These are phyloP conservation scores for Calameuta filiformis DNA, from an alignment of 2,888 invertebrate genomes.

Conservation along the genomic window DNA sequence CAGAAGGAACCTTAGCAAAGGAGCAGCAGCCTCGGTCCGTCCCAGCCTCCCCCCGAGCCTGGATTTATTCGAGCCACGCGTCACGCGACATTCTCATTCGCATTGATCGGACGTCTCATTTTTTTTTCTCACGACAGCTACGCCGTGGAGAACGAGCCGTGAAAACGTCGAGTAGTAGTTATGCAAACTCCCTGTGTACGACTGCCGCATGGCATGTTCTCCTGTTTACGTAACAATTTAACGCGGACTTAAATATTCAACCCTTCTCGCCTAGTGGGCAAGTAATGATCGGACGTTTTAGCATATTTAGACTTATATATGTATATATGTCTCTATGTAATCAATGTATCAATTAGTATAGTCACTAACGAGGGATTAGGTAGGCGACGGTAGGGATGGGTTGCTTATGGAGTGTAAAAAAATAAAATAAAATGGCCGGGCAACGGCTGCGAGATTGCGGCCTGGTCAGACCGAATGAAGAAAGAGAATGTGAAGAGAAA, in stretches of 20 bases:
- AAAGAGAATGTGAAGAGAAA: neutral
- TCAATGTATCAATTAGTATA: neutral
- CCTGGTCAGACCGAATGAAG: neutral
- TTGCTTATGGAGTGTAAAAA: neutral
- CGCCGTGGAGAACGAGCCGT: slow-evolving; percentile 52
- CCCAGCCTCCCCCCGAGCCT: neutral
- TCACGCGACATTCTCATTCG: neutral
- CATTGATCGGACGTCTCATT: neutral
- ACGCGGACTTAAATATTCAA: neutral
- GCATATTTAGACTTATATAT: neutral
- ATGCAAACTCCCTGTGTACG: slow-evolving; percentile 47
- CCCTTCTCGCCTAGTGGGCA: neutral
- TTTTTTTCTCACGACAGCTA: slow-evolving; percentile 54
- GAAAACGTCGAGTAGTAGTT: slow-evolving; percentile 52
- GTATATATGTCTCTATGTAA: neutral
- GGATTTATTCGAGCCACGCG: neutral
- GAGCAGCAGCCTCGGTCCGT: neutral
- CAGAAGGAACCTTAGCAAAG: neutral
- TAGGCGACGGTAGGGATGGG: neutral
- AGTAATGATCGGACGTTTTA: neutral
- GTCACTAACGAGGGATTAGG: neutral
- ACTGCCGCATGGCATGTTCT: slow-evolving; percentile 16
- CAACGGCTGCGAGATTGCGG: slow-evolving; percentile 6
- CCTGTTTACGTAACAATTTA: slow-evolving; percentile 39
- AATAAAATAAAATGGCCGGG: neutral